Percentiles rank a stretch among this genome's conserved stretches.
phyloP scores from a whole-genome alignment of 2,797 vertebrate species.

The Acomys russatus region DNA sequence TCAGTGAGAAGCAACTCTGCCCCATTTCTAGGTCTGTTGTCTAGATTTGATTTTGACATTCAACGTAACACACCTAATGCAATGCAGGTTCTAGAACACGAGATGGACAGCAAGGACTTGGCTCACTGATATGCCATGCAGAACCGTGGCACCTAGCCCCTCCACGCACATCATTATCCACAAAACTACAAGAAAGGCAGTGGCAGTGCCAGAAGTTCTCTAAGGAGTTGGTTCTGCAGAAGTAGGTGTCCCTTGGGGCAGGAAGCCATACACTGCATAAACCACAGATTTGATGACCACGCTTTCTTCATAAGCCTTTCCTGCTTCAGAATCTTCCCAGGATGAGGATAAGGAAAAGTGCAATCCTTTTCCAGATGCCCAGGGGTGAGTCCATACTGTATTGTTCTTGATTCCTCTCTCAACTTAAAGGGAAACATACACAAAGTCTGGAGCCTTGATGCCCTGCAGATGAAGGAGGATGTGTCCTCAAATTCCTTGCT shows the following conservation, averaged over 20 bases:
- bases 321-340: slow-evolving; percentile 96
- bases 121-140: slow-evolving; percentile 95
- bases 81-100: slow-evolving; percentile 74
- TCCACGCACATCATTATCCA: slow-evolving; percentile 96
- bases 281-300: slow-evolving; percentile 96
- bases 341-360: slow-evolving; percentile 95
- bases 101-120: slow-evolving; percentile 30
- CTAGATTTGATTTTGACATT: not conserved
- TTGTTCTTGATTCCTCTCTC: no score
- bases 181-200: slow-evolving; percentile 91
- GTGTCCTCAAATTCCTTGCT: no score
- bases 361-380: no score
- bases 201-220: slow-evolving; percentile 97
- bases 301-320: slow-evolving; percentile 96
- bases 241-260: slow-evolving; percentile 99
- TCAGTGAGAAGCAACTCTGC: not conserved
- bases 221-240: slow-evolving; percentile 97
- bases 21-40: slow-evolving; percentile 31
- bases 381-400: no score
- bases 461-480: no score
- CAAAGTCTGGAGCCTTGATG: no score
- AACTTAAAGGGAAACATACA: no score
- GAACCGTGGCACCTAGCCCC: slow-evolving; percentile 95
- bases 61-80: slow-evolving; percentile 53
- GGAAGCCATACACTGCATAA: slow-evolving; percentile 98